Conservation (phyloP, 2,797 vertebrate species). For the Lepilemur septentrionalis region DNA sequence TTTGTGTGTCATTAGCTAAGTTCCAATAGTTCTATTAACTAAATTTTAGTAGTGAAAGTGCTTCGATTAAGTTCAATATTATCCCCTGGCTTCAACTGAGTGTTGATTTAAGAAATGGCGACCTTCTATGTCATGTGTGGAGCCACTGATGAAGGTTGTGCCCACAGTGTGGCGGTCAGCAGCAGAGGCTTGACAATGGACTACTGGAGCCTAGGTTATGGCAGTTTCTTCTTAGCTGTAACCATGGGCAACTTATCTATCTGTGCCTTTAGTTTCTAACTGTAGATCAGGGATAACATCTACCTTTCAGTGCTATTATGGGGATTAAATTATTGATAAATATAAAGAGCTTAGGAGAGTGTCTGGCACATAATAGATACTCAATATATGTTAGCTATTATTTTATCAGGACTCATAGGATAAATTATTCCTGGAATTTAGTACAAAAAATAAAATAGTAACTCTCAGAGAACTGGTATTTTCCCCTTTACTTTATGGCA, state of each 20-base stretch:
- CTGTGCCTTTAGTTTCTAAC: background rate
- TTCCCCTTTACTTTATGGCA: background rate
- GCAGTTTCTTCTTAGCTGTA: background rate
- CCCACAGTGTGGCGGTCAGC: background rate
- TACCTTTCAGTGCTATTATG: background rate
- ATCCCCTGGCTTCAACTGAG: background rate
- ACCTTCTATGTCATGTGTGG: background rate
- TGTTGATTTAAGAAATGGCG: background rate
- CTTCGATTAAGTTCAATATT: background rate
- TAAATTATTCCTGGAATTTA: constrained; percentile 33
- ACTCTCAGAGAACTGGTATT: background rate
- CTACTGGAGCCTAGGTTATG: background rate
- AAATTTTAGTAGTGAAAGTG: background rate
- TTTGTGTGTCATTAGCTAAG: constrained; percentile 15
- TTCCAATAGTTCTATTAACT: background rate
- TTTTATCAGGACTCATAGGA: background rate
- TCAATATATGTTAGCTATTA: background rate
- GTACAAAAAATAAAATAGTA: constrained; percentile 27
- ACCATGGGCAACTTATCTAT: background rate
- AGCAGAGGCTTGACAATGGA: background rate
- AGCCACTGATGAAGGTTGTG: background rate
- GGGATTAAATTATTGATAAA: background rate
- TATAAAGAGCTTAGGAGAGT: background rate
- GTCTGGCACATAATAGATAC: background rate
- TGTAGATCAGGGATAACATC: background rate